Evolutionary conservation across 2,888 invertebrate genomes (phyloP).

Genomic region (Ectemnius cavifrons): DNA sequence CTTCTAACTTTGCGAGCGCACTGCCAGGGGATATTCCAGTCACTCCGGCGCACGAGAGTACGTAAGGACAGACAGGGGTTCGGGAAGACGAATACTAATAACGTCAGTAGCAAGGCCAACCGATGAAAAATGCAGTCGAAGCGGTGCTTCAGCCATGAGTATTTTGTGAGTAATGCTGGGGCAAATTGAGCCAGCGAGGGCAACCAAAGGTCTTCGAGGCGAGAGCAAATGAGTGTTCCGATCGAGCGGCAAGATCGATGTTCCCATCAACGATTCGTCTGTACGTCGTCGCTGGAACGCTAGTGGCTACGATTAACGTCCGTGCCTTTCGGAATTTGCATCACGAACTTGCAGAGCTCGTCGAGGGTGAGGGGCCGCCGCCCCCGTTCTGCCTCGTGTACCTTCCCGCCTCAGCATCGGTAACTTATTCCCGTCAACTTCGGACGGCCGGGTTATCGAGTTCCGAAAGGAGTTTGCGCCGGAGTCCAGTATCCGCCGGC

Average conservation of each 20-base stretch:
- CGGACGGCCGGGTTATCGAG: conserved; percentile 51
- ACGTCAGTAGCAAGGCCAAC: background rate
- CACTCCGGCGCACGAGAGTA: too few species aligned
- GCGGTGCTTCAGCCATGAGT: too few species aligned
- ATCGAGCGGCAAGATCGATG: conserved; percentile 3
- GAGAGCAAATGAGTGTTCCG: background rate
- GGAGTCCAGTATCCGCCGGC: background rate
- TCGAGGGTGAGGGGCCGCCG: background rate
- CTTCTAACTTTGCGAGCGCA: background rate
- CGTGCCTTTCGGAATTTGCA: conserved; percentile 15
- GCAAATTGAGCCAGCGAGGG: background rate
- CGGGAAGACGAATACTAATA: background rate
- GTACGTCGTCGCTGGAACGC: conserved; percentile 33
- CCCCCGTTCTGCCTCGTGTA: too few species aligned
- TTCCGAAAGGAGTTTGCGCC: conserved; percentile 55
- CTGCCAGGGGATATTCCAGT: background rate
- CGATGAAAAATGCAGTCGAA: too few species aligned
- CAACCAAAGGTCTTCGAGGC: background rate
- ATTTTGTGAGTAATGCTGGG: too few species aligned
- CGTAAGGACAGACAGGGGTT: too few species aligned
- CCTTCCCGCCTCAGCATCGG: conserved; percentile 17
- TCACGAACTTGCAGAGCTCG: conserved; percentile 1
- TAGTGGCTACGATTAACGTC: background rate
- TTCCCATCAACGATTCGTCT: background rate
- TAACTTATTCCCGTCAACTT: conserved; percentile 51